Evolutionary conservation across 2,888 invertebrate genomes (phyloP), one percentile per base, ranked within the genome.

Genomic region (Marasmarcha lunaedactyla): DNA sequence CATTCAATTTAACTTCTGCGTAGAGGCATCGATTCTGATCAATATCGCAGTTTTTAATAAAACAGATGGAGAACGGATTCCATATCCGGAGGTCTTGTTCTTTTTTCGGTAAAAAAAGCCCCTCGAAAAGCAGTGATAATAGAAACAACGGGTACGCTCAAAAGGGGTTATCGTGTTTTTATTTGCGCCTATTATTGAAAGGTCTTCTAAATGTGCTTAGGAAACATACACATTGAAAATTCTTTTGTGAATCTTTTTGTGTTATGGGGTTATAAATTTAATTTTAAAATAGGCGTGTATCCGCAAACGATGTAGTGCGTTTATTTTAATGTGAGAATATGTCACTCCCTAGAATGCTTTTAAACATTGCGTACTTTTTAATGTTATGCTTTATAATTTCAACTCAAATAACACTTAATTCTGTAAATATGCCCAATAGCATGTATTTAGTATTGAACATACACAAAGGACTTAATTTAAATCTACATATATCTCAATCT

Each of bases 161-260:
- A 60, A 74, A 77, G 71, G 77, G 77, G 78, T 76, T 78, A 71
- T 69, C 57, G 60, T 67, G 59, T 70, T 73, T 77, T 76, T 72
- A 73, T 76, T 76, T 71, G 63, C 54, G 63, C 59, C 62, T 59
- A 57, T 59, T 42, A 43, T 49, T 48, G 44, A 59, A 56, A 62
- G 55, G 58, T 60, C 59, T 62, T 64, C 64, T 65, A 59, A 30
- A 30, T 30, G 30, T 30, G 30, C 11, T 30, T n/a, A 30, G 30
- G 30, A 11, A n/a, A n/a, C 30, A 11, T 30, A 11, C 30, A 30
- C 30, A 30, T 4, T 10, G 30, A 30, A 30, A 4, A n/a, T 3
- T 9, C 30, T 30, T 7, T 30, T 30, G 11, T 30, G 4, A n/a
- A 7, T 30, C 11, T 9, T 30, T 9, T 11, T 30, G 11, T 10